Evolutionary conservation across 2,888 invertebrate genomes (phyloP).

Genomic region (Tubiluchus corallicola): DNA sequence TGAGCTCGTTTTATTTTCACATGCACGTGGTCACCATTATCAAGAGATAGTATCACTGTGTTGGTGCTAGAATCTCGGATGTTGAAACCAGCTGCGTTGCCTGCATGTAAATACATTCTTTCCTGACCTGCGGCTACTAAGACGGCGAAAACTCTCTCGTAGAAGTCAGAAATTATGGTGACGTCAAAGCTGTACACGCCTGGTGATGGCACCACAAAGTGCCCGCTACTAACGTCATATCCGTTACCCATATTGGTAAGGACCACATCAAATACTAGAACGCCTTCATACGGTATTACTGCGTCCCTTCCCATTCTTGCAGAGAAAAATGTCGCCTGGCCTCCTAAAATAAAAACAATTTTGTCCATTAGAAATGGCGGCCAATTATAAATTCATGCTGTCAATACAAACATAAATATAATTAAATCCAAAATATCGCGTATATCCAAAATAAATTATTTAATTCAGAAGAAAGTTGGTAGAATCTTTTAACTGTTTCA

Average conservation of each 20-base stretch:
- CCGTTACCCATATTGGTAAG: background rate
- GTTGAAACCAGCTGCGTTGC: background rate
- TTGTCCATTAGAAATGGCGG: too few relatives aligned
- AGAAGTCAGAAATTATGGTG: background rate
- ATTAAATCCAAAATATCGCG: too few relatives aligned
- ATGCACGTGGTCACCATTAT: background rate
- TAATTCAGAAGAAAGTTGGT: too few relatives aligned
- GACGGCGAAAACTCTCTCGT: background rate
- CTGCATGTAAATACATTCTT: too few relatives aligned
- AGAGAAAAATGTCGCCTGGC: too few relatives aligned
- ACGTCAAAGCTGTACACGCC: conserved; percentile 1
- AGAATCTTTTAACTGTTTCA: too few relatives aligned
- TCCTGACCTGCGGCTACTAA: background rate
- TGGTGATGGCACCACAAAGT: background rate
- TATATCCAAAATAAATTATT: too few relatives aligned
- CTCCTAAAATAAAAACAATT: too few relatives aligned
- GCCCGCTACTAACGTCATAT: background rate
- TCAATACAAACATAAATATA: too few relatives aligned
- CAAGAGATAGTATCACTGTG: background rate
- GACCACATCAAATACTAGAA: background rate
- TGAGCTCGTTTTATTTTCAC: too few relatives aligned
- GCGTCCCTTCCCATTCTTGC: background rate
- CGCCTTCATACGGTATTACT: background rate
- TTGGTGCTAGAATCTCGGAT: background rate
- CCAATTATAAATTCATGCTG: too few relatives aligned